Base-by-base conservation (phyloP, 30 jellyfish, hydroid and myxozoan species). In the Aurelia coerulea region DNA sequence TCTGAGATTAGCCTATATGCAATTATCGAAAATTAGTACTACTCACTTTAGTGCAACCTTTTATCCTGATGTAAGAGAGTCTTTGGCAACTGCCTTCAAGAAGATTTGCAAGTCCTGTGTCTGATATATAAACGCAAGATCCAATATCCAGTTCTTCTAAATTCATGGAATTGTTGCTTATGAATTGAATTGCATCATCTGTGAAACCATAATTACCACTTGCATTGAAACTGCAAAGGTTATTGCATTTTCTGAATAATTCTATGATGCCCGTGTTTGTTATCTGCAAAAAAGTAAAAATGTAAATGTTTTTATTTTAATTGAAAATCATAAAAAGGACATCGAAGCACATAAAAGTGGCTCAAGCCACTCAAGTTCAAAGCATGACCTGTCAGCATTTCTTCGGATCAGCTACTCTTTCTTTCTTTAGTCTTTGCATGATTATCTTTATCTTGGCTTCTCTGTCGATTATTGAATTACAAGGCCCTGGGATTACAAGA, bases 201-300 rank as follows among this genome's bases (percentile, higher is more conserved):
- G 86, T 83, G 64, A 83, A 83, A 18, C 92, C 92, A 73, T 83
- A 83, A 68, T 83, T 83, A 14, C 82, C 83, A 83, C 84, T 74
- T 37, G 82, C 81, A 18, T 60, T 34, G 81, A 71, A 83, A 49
- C 18, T 32, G 58, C 54, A 6, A 14, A 83, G 50, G 17, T 62
- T 73, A 2, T 29, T 39, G 63, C 92, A 83, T 74, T 54, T 41
- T 60, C 51, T 83, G 33, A 83, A 83, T 13, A 83, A 79, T 29
- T 76, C 75, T 1, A 51, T 71, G 5, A 83, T 65, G 35, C 92
- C 92, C 4, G 86, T 29, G 65, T 71, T 73, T 59, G 92, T 83
- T 11, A 83, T 83, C 92, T 83, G 81, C 35, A 81, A 54, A 46
- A 46, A 46, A 46, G 56, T 46, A 46, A 13, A n/a, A 65, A 67